Base-by-base conservation (phyloP, 2,888 invertebrate genomes). In the Hirtodrosophila histrioides region DNA sequence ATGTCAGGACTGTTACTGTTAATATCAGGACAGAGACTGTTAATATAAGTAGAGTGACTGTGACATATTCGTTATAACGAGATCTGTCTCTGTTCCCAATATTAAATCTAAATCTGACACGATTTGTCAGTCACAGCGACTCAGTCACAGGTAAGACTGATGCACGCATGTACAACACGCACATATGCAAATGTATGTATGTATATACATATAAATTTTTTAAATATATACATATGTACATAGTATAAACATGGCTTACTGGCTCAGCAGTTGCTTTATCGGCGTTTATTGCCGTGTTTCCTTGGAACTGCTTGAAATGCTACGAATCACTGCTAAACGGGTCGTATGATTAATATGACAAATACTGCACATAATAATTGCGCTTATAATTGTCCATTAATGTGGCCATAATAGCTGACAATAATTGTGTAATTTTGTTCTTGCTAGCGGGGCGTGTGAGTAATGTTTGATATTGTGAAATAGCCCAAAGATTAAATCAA, bases 291-390 rank as follows among this genome's bases (percentile, higher is more conserved):
- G 49, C 33, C 8, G 24, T n/a, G 24, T 45, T 74, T 71, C 57
- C 65, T 62, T 58, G 57, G 51, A 77, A 58, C 55, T 49, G 57
- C 27, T 31, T 64, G 51, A 48, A 54, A 54, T 48, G 35, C 4
- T 27, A 5, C 17, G 56, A 49, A 66, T 62, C 67, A 58, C 24
- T 24, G 73, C 39, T 57, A 70, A 33, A 43, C 66, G 48, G 27
- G 37, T 46, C 76, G 72, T 72, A 76, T 73, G 77, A 73, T 71
- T 57, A 76, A 73, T 71, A 39, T 56, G n/a, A 11, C 39, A 50
- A 44, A 39, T 29, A 29, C 11, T 7, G 3, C 27, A 45, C 33
- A 24, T 27, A 9, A 37, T 49, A 69, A 71, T 50, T 50, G 45
- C 56, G n/a, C 12, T 36, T 40, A 36, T 70, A 64, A 54, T 73